These are phyloP conservation scores for Agriopis aurantiaria DNA, from an alignment of 2,888 invertebrate genomes.

Conservation along the genomic window DNA sequence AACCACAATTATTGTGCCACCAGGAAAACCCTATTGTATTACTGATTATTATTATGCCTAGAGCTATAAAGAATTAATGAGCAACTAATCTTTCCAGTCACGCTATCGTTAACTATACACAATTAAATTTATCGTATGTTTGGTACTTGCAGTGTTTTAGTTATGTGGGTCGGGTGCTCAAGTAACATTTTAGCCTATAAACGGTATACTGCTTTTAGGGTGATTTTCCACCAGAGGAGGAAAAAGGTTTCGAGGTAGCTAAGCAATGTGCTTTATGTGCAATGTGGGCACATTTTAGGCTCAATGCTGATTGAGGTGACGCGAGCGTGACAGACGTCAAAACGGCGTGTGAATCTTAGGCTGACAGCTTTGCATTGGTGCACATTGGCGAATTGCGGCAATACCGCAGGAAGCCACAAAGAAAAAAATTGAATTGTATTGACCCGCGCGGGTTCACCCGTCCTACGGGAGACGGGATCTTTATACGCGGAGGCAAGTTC, in stretches of 20 bases:
- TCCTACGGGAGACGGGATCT: no score
- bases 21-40: background rate
- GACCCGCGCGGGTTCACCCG: no score
- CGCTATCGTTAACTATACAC: slow-evolving; percentile 14
- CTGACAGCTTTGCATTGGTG: no score
- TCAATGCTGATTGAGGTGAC: background rate
- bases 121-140: slow-evolving; percentile 8
- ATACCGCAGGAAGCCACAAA: no score
- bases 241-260: no score
- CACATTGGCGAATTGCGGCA: no score
- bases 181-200: background rate
- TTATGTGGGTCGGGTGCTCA: background rate
- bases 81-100: slow-evolving; percentile 20
- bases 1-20: background rate
- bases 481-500: no score
- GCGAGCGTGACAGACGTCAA: background rate
- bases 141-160: slow-evolving; percentile 10
- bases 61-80: slow-evolving; percentile 3
- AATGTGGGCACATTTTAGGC: background rate
- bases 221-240: no score
- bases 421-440: no score
- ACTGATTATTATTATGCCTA: background rate
- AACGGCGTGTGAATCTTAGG: background rate
- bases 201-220: no score
- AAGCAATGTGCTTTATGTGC: background rate